These are phyloP conservation scores for Menidia menidia DNA, from an alignment of 2,797 vertebrate species.

Conservation along the genomic window DNA sequence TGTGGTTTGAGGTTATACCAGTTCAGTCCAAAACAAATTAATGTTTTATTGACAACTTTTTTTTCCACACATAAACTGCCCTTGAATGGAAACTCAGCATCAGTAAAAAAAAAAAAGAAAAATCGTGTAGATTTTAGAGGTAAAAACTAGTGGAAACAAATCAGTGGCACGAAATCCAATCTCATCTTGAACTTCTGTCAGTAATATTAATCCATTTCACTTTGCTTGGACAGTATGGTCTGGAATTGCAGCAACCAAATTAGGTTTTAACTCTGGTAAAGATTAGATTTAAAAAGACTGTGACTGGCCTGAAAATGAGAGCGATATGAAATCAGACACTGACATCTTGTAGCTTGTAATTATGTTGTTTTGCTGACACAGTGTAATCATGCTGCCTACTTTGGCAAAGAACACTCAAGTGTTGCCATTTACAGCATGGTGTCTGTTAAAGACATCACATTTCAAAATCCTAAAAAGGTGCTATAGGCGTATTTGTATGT, in stretches of 20 bases:
- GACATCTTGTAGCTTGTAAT: conserved; percentile 70
- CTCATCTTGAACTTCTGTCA: not conserved
- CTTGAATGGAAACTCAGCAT: conserved; percentile 36
- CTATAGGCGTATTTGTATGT: conserved; percentile 18
- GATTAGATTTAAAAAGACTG: conserved; percentile 37
- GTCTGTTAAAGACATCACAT: conserved; percentile 39
- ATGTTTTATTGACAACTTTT: conserved; percentile 51
- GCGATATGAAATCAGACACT: conserved; percentile 61
- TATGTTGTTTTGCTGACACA: conserved; percentile 60
- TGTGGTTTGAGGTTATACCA: conserved; percentile 56
- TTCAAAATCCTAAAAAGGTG: conserved; percentile 13
- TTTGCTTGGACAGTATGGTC: conserved; percentile 39
- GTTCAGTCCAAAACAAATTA: conserved; percentile 41
- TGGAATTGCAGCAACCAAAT: conserved; percentile 63
- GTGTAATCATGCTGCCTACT: conserved; percentile 70
- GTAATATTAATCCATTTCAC: conserved; percentile 26
- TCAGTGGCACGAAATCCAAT: conserved; percentile 3
- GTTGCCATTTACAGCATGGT: conserved; percentile 35
- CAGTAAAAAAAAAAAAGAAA: conserved; percentile 14
- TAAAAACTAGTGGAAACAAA: conserved; percentile 1
- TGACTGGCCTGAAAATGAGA: conserved; percentile 59
- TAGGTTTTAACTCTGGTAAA: conserved; percentile 52
- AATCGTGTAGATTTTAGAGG: conserved; percentile 3
- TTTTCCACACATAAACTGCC: conserved; percentile 23
- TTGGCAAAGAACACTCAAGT: conserved; percentile 53